Base-by-base conservation (phyloP, 2,113 vertebrate genomes). In the Typhlomys cinereus region DNA sequence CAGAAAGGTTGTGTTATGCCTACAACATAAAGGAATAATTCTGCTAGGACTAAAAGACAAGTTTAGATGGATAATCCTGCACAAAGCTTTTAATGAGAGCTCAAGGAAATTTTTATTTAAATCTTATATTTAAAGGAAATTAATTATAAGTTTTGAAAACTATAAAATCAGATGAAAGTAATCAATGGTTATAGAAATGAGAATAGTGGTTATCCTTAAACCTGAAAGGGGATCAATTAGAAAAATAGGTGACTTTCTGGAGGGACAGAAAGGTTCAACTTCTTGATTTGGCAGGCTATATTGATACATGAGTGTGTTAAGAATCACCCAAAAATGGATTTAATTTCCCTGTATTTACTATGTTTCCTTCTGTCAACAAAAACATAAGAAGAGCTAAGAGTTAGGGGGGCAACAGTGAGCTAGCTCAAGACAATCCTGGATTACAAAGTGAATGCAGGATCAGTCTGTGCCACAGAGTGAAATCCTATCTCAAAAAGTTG, bases 41-140 rank as follows among this genome's bases (percentile, higher is more conserved):
- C 31, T 71, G n/a, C 57, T n/a, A 52, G 57, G 41, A 36, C 50
- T 52, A 88, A 75, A 21, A 39, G 46, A 48, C 20, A 92, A 69
- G 44, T 36, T 39, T 5, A 89, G 62, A 70, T 78, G 34, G 88
- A 73, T 46, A n/a, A 90, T 67, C 39, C 50, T 73, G 78, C 21
- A 76, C 7, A 57, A 39, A 82, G 70, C 64, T 89, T 92, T 93
- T 74, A 78, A 96, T n/a, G 96, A 94, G 8, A 62, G 82, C 39
- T 62, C 80, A 90, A 92, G n/a, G 15, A 5, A 94, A 78, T 89
- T 95, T 86, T 76, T 88, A 96, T 97, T 17, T 92, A 85, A 89
- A 90, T 90, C n/a, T 34, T 89, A 73, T 44, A 39, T 85, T 71
- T 20, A 36, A 88, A 92, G 85, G 39, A 93, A 87, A 88, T 96